Evolutionary conservation across 2,888 invertebrate genomes (phyloP), one percentile per base, ranked within the genome.

Genomic region (Apantesis nais): DNA sequence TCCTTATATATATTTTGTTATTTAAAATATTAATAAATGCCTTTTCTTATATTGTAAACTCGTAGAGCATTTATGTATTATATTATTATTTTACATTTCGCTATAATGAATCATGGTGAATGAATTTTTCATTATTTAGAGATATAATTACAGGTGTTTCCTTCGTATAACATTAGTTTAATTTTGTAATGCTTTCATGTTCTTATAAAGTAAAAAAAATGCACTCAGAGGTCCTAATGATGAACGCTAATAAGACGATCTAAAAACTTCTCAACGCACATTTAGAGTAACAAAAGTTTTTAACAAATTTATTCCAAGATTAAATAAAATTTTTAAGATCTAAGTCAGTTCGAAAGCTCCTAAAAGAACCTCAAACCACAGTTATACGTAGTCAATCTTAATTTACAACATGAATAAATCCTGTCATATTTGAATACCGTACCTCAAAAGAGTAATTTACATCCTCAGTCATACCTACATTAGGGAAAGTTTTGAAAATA

Each of bases 401-500:
- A 77, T 81, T 75, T 64, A 71, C 62, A 65, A 73, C 64, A 79
- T 74, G 71, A 73, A 80, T 73, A 65, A 69, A 70, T 58, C 64
- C 62, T 44, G 71, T 67, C 65, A 63, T 61, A 75, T 77, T 76
- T 74, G 74, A 74, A 74, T 74, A 76, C 72, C 70, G 71, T 74
- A 73, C 63, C 71, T 78, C 77, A 72, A 77, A 77, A 79, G 73
- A 74, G 75, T 86, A 84, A 86, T 83, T 83, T 81, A 79, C 78
- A 83, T 82, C 68, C 74, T 76, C 78, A 83, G 84, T 84, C 82
- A 80, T 81, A 78, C 80, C 79, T 76, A 81, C 83, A 83, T 82
- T 86, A 68, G 68, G 66, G 78, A 81, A 44, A 81, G 76, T 79
- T 82, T 74, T 83, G 78, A 80, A 86, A 88, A 88, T 90, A 90